phyloP scores from a whole-genome alignment of 2,113 vertebrate species.

The Pteruthius melanotis region DNA sequence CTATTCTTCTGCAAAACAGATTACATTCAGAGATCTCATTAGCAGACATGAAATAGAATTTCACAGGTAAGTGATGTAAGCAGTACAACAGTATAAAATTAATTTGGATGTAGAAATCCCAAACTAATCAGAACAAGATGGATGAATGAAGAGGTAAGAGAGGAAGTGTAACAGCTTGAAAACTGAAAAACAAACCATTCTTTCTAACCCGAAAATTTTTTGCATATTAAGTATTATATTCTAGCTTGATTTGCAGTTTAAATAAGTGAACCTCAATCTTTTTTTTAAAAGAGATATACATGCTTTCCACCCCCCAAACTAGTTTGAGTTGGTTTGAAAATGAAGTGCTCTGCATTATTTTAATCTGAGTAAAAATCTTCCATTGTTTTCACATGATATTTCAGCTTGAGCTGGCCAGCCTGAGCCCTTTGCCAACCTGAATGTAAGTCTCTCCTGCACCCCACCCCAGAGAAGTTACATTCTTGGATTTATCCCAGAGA shows the following conservation, averaged over 20 bases:
- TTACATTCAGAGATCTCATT: not conserved
- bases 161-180: not conserved
- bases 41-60: not conserved
- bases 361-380: not conserved
- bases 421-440: not conserved
- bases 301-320: rapidly evolving
- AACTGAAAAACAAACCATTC: not conserved
- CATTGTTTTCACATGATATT: not conserved
- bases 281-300: not conserved
- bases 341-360: not conserved
- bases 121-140: not conserved
- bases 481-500: not conserved
- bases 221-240: not conserved
- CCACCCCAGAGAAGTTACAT: not conserved
- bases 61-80: not conserved
- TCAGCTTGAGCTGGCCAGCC: not conserved
- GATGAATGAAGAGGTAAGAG: not conserved
- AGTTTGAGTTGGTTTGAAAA: not conserved
- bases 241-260: not conserved
- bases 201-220: not conserved
- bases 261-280: not conserved
- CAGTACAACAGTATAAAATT: not conserved
- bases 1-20: not conserved
- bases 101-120: not conserved
- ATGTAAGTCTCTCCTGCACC: rapidly evolving